A percentile compares a stretch with the other conserved stretches of the same genome.
Evolutionary conservation across 2,888 invertebrate species (phyloP).

Genomic region (Eupithecia exiguata): DNA sequence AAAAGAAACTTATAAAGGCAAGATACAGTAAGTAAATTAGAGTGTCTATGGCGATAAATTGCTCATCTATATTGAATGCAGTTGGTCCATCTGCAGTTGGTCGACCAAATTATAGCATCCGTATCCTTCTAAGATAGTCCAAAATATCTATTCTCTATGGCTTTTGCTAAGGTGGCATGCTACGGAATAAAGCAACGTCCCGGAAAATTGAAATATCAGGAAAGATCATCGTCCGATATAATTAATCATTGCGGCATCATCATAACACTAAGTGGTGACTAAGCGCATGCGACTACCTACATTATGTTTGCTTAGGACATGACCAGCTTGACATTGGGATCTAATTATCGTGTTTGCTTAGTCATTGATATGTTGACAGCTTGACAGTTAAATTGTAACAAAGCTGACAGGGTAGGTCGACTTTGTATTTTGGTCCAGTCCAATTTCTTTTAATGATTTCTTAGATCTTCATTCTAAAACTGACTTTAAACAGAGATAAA

Average conservation of each 20-base stretch:
- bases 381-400: constrained; percentile 7
- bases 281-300: constrained; percentile 3
- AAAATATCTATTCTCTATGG: too few relatives aligned
- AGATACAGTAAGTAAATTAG: too few relatives aligned
- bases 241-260: background rate
- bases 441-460: background rate
- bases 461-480: background rate
- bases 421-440: background rate
- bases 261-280: constrained; percentile 9
- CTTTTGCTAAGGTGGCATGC: too few relatives aligned
- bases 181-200: too few relatives aligned
- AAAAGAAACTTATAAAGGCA: too few relatives aligned
- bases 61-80: too few relatives aligned
- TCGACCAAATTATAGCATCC: too few relatives aligned
- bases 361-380: constrained; percentile 15
- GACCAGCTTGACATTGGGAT: constrained; percentile 12
- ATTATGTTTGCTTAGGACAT: constrained; percentile 18
- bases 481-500: background rate
- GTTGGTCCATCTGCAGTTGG: too few relatives aligned
- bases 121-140: too few relatives aligned
- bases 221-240: background rate
- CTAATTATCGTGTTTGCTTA: constrained; percentile 7
- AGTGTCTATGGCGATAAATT: too few relatives aligned
- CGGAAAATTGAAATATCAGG: too few relatives aligned
- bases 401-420: constrained; percentile 1